Evolutionary conservation across 1,140 invertebrate genomes (phyloP).

Genomic region (Macrobrachium nipponense): DNA sequence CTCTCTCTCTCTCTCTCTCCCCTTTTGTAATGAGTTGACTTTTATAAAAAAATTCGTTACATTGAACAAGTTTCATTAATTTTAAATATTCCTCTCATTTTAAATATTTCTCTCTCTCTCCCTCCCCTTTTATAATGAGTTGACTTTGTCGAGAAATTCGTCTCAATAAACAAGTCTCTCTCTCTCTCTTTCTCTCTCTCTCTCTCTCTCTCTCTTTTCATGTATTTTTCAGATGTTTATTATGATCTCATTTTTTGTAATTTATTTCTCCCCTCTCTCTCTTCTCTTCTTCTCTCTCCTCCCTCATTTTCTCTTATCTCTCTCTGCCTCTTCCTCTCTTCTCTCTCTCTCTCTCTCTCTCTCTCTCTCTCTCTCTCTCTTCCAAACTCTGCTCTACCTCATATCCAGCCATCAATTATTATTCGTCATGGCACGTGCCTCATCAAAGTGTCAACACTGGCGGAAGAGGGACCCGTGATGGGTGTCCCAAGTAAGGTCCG

Average conservation of each 20-base stretch:
- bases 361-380: neutral
- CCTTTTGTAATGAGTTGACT: neutral
- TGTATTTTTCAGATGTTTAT: too few species aligned
- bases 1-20: neutral
- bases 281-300: neutral
- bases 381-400: neutral
- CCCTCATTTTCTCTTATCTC: neutral
- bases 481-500: too few species aligned
- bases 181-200: too few species aligned
- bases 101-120: neutral
- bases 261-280: too few species aligned
- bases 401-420: neutral
- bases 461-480: too few species aligned
- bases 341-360: too few species aligned
- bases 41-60: neutral
- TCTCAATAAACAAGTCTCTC: neutral
- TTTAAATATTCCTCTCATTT: too few species aligned
- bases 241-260: too few species aligned
- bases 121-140: neutral
- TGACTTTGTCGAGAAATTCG: neutral
- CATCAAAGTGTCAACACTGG: neutral
- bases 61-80: neutral
- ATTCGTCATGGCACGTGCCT: neutral
- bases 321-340: too few species aligned
- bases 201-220: too few species aligned